These are phyloP conservation scores for Balanococcus diminutus DNA, from an alignment of 2,888 invertebrate genomes.

Conservation along the genomic window DNA sequence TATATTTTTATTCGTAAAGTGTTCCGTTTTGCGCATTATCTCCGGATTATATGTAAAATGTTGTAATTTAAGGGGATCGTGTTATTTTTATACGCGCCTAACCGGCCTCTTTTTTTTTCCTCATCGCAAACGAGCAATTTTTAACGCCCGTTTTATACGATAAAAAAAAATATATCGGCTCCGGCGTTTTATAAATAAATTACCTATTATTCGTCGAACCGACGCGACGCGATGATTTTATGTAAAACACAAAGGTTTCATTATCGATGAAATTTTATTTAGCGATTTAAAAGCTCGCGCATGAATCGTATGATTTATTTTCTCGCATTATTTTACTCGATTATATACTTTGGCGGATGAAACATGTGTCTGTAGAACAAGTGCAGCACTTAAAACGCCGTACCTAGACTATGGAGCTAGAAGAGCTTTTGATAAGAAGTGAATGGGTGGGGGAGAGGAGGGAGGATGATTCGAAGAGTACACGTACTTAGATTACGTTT, in stretches of 20 bases:
- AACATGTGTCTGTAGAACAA: not conserved
- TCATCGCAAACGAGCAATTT: not conserved
- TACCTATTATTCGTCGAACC: not conserved
- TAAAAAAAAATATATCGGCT: not conserved
- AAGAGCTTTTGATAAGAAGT: no score
- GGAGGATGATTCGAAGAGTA: no score
- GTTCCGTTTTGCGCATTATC: not conserved
- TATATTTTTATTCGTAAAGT: no score
- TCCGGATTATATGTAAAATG: not conserved
- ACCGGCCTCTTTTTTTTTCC: not conserved
- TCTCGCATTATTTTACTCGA: not conserved
- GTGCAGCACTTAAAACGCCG: not conserved
- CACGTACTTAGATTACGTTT: no score
- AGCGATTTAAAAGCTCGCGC: not conserved
- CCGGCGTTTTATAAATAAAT: not conserved
- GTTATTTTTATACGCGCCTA: not conserved
- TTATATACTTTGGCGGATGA: not conserved
- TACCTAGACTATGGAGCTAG: no score
- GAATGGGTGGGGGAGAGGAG: no score
- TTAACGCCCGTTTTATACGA: not conserved
- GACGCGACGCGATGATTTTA: not conserved
- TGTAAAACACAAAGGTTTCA: not conserved
- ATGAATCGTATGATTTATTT: not conserved
- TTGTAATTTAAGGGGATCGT: not conserved
- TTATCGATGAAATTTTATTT: not conserved